Percentiles rank a stretch among this genome's conserved stretches.
Evolutionary conservation across 2,797 vertebrate genomes (phyloP).

Genomic region (Tarsius wallacei): DNA sequence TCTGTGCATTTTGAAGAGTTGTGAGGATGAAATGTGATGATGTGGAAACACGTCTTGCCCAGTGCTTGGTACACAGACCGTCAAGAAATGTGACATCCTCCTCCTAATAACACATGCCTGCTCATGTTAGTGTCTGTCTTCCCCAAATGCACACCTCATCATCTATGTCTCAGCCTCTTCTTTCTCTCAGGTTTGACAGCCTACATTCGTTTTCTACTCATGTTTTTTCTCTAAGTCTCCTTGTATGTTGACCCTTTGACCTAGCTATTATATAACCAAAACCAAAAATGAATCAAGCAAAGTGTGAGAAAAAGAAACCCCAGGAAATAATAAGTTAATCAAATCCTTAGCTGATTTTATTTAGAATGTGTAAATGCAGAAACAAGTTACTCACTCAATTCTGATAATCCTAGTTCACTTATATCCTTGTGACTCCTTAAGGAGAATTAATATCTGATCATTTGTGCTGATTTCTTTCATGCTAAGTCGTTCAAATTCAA

Average conservation of each 20-base stretch:
- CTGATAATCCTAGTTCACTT: background rate
- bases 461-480: background rate
- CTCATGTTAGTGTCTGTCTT: background rate
- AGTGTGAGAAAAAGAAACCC: background rate
- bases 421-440: background rate
- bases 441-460: background rate
- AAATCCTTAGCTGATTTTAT: background rate
- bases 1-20: background rate
- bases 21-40: background rate
- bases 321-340: background rate
- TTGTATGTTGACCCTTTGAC: background rate
- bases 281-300: conserved; percentile 14
- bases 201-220: background rate
- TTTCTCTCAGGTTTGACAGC: conserved; percentile 3
- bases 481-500: background rate
- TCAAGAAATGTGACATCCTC: background rate
- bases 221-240: background rate
- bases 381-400: background rate
- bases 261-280: background rate
- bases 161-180: background rate
- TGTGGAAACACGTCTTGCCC: background rate
- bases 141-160: background rate
- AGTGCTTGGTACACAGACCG: background rate
- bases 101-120: background rate
- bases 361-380: background rate